Evolutionary conservation across 2,888 invertebrate genomes (phyloP).

Genomic region (Cheilosia impressa): DNA sequence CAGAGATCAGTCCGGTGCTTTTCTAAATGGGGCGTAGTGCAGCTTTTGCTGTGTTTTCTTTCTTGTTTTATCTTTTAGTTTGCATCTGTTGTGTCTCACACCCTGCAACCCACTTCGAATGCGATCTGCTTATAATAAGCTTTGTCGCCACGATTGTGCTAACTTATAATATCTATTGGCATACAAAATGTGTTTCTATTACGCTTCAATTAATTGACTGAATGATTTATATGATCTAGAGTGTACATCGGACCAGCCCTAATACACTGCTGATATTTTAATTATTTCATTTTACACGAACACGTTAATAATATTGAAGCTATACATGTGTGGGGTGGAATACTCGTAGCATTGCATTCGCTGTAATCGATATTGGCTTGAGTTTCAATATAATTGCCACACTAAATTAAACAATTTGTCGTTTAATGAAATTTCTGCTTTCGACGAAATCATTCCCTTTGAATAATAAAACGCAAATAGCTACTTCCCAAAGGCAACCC

Average conservation of each 20-base stretch:
- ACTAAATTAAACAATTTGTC: conserved; percentile 53
- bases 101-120: conserved; percentile 2
- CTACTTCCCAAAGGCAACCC: no score
- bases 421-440: conserved; percentile 25
- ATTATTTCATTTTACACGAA: conserved; percentile 50
- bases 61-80: conserved; percentile 55
- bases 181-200: conserved; percentile 68
- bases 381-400: conserved; percentile 47
- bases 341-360: conserved; percentile 11
- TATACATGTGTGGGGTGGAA: conserved; percentile 2
- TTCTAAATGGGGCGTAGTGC: conserved; percentile 65
- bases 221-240: conserved; percentile 70
- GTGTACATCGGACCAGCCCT: conserved; percentile 34
- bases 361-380: conserved; percentile 60
- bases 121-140: conserved; percentile 51
- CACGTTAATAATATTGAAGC: not conserved
- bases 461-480: no score
- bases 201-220: conserved; percentile 73
- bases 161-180: conserved; percentile 63
- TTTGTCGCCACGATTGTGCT: conserved; percentile 58
- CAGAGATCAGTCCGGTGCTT: conserved; percentile 65
- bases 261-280: conserved; percentile 52
- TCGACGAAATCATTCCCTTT: conserved; percentile 29
- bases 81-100: conserved; percentile 29
- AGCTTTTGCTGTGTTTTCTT: conserved; percentile 45